phyloP scores from a whole-genome alignment of 1,140 invertebrate genomes.

The Drosophila truncata region DNA sequence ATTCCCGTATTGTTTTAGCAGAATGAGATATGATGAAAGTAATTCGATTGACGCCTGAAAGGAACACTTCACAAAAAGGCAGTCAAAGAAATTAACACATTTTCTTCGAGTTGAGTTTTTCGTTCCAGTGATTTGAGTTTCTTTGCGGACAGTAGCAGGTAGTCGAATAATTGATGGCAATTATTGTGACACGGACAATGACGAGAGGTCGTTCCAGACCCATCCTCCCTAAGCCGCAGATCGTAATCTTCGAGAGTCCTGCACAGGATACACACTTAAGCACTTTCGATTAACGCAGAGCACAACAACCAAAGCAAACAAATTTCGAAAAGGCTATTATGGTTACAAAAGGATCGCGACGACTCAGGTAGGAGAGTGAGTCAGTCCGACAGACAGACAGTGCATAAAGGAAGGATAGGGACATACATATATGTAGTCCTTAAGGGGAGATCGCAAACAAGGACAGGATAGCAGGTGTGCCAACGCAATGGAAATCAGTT shows the following conservation, averaged over 20 bases:
- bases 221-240: constrained; percentile 37
- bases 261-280: constrained; percentile 60
- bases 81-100: constrained; percentile 64
- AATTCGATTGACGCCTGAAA: constrained; percentile 62
- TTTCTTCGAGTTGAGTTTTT: constrained; percentile 21
- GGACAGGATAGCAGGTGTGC: constrained; percentile 67
- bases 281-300: constrained; percentile 62
- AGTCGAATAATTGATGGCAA: constrained; percentile 67
- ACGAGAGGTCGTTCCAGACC: constrained; percentile 37
- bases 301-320: constrained; percentile 55
- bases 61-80: constrained; percentile 19
- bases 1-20: background rate
- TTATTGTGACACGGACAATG: constrained; percentile 72
- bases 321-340: constrained; percentile 56
- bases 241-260: constrained; percentile 49
- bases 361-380: constrained; percentile 45
- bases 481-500: constrained; percentile 69
- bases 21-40: constrained; percentile 7
- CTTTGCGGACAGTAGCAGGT: constrained; percentile 64
- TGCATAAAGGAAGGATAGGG: constrained; percentile 6
- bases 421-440: background rate
- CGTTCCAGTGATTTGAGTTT: constrained; percentile 16
- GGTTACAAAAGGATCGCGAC: constrained; percentile 55
- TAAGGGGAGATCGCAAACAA: constrained; percentile 21
- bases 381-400: constrained; percentile 1